Evolutionary conservation across 1,140 invertebrate species (phyloP), one percentile per base, ranked within the genome.

Genomic region (Heliconius melpomene): DNA sequence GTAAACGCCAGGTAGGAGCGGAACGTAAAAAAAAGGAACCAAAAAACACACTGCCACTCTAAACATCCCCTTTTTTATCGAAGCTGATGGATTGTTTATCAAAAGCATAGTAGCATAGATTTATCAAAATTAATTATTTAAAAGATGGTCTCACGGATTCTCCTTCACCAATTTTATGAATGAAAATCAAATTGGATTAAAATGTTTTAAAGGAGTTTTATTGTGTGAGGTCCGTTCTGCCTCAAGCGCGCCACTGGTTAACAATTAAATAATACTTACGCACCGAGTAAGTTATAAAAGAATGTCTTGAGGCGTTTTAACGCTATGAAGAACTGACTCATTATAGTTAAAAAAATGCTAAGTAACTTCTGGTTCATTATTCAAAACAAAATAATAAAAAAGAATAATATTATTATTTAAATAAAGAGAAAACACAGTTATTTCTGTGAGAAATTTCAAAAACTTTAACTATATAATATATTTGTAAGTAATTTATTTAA

Each of bases 201-300:
- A 83, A 84, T 82, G 75, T 75, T 84, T 29, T 66, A 82, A 85
- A 88, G 79, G 83, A 82, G 38, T 77, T 78, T 71, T 84, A 84
- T 82, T 84, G 84, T 86, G 83, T 85, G 82, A 85, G 83, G 80
- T 80, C 83, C 82, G 79, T 57, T 78, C 75, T 57, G 85, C 88
- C 85, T 74, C 77, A 78, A 87, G 90, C 88, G 82, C 76, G 78
- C 81, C 85, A 89, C 91, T 89, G 86, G 88, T 90, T 86, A 89
- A 92, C 89, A 93, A 94, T 94, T 93, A 94, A 93, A 93, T 93
- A 91, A 91, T 90, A 88, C 90, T 93, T 93, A 93, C 85, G 72
- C 87, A 93, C 92, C 87, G 92, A 90, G 93, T 90, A 91, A 91
- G 85, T 89, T 89, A 79, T 85, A 79, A 90, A 88, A 93, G 89